Percentiles rank a stretch among this genome's conserved stretches.
Evolutionary conservation across 35 echinoderm and acorn worm genomes (phyloP).

Genomic region (Hemicentrotus pulcherrimus): DNA sequence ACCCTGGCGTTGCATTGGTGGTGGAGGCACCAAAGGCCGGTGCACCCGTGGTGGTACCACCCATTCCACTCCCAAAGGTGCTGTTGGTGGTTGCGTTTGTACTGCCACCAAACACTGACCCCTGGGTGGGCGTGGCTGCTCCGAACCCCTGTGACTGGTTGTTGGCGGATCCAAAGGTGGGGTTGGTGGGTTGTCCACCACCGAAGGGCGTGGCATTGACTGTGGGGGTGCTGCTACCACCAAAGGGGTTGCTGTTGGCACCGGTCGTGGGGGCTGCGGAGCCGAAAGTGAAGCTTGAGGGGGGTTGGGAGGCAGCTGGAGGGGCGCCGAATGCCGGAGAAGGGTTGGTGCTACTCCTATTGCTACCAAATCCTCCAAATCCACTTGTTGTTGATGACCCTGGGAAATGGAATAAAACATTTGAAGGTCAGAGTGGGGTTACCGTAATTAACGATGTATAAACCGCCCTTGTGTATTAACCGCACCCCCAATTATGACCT

Average conservation of each 20-base stretch:
- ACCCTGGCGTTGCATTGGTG: conserved; percentile 5
- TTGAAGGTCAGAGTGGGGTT: too few species aligned
- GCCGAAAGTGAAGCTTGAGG: conserved; percentile 20
- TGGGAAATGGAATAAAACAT: neutral
- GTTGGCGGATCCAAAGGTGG: conserved; percentile 7
- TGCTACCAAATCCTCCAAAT: neutral
- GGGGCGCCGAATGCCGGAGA: neutral
- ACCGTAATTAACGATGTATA: too few species aligned
- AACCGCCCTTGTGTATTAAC: too few species aligned
- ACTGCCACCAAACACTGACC: neutral
- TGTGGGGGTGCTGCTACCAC: conserved; percentile 36
- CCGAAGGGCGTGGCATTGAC: neutral
- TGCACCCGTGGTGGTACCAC: neutral
- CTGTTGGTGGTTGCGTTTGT: conserved; percentile 15
- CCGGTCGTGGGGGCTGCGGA: neutral
- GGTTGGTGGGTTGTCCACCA: neutral
- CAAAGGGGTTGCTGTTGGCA: conserved; percentile 53
- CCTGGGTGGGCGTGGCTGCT: neutral
- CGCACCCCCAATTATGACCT: too few species aligned
- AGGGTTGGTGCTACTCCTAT: neutral
- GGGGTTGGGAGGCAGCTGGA: neutral
- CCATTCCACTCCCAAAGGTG: neutral
- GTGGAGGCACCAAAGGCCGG: neutral
- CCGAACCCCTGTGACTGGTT: neutral
- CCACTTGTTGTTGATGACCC: neutral